Evolutionary conservation across 2,797 vertebrate genomes (phyloP), one percentile per base, ranked within the genome.

Genomic region (Sphenodon punctatus): DNA sequence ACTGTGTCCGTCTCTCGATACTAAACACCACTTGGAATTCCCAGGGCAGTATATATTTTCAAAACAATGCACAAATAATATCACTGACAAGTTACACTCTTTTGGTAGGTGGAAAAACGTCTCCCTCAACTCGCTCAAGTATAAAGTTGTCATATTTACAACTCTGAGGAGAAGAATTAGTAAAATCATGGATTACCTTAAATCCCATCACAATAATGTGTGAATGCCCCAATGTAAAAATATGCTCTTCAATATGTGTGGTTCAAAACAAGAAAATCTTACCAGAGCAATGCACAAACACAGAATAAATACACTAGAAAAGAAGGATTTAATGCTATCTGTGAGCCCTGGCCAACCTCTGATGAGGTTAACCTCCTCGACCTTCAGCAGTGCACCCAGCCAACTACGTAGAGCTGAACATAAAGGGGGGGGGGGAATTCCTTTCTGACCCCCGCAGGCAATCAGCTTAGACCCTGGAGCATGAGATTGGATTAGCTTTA

Each of bases 401-500:
- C 6, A 53, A 20, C 32, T 15, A 39, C 66, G 14, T 0, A 0
- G 27, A 63, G 46, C 23, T 75, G 49, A 16, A 4, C 25, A 14
- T 2, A 56, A 49, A n/a, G n/a, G n/a, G 8, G 5, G 15, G 0
- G 3, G 12, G 19, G 15, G 20, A 42, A 30, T 72, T 61, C 48
- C 74, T 36, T 76, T 63, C 69, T 75, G 51, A 34, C 39, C 23
- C 42, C 65, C 55, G 83, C n/a, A 23, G 34, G 48, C 34, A 59
- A 45, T 2, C 15, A 15, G 30, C 49, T 32, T 65, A 53, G 5
- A 78, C 8, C 39, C 34, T 4, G 11, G 84, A 73, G 48, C 38
- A 53, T 8, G 23, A 79, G 41, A 67, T 1, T 15, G 67, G 27
- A 49, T 75, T 30, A 72, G 41, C 22, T 80, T 53, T 64, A 23